Evolutionary conservation across 1,140 invertebrate species (phyloP), one percentile per base, ranked within the genome.

Genomic region (Ceratoteleas bidentatus): DNA sequence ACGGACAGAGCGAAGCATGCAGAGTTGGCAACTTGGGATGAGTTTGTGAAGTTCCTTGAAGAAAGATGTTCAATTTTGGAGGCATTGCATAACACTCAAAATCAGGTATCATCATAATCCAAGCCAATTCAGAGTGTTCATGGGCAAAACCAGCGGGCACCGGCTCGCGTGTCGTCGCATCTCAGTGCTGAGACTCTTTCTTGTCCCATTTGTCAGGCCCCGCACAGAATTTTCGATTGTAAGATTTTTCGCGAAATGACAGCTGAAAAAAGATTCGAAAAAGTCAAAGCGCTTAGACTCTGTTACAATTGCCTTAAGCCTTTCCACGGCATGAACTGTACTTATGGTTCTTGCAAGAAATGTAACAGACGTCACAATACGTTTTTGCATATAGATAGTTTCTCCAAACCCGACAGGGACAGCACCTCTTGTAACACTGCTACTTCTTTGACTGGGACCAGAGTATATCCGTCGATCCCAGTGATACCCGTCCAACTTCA

Each of bases 1-100:
- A 50, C 60, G 0, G 68, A 85, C 36, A 83, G 69, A 73, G 81
- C 83, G n/a, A n/a, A n/a, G n/a, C n/a, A n/a, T n/a, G n/a, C n/a
- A n/a, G n/a, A n/a, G n/a, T n/a, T n/a, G n/a, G n/a, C n/a, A n/a
- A n/a, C n/a, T n/a, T n/a, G n/a, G n/a, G 62, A 32, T 56, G 43
- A 73, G 3, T 54, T 73, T 24, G 32, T 61, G 24, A 15, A 24
- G 15, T 70, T 70, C 33, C 50, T 70, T 0, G 68, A 70, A 38
- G 52, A 60, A 13, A 57, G 68, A 4, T 57, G 32, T 34, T 52
- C 45, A 14, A 58, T 47, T 11, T 33, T 70, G 33, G 68, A 70
- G 40, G 16, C 54, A 3, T 43, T 58, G 40, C 32, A 54, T 33
- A 6, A 9, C 14, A 3, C 7, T 33, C 32, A n/a, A 11, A 33